Evolutionary conservation across 2,888 invertebrate species (phyloP).

Genomic region (Hirtodrosophila alboralis): DNA sequence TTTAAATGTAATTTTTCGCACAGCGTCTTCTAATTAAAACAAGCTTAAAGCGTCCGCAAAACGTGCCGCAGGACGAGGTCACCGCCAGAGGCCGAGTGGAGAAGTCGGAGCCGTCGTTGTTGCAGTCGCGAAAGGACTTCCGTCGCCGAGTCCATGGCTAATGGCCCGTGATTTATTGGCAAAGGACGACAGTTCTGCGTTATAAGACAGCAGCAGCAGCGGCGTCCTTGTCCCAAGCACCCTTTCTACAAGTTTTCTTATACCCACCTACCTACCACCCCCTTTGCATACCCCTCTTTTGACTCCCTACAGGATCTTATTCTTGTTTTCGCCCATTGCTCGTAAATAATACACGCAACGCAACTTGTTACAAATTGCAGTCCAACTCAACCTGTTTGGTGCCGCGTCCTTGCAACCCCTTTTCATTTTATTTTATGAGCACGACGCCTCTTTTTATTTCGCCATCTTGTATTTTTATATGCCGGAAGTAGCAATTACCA

Average conservation of each 20-base stretch:
- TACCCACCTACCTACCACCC: background rate
- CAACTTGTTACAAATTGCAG: slow-evolving; percentile 74
- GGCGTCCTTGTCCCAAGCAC: slow-evolving; percentile 57
- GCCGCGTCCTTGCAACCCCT: background rate
- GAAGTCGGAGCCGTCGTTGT: background rate
- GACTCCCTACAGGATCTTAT: too few species aligned
- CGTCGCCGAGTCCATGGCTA: slow-evolving; percentile 63
- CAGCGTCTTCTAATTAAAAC: slow-evolving; percentile 80
- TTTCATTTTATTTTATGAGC: slow-evolving; percentile 13
- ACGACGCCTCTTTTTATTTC: slow-evolving; percentile 42
- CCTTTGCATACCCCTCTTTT: background rate
- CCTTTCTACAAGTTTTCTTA: slow-evolving; percentile 11
- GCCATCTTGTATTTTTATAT: slow-evolving; percentile 51
- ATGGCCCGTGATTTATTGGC: slow-evolving; percentile 79
- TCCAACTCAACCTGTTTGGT: slow-evolving; percentile 62
- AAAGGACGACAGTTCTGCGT: slow-evolving; percentile 63
- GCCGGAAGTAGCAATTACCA: slow-evolving; percentile 70
- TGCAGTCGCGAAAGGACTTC: slow-evolving; percentile 30
- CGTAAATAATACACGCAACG: slow-evolving; percentile 77
- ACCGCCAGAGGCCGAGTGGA: slow-evolving; percentile 14
- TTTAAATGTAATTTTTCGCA: slow-evolving; percentile 78
- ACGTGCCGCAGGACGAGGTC: slow-evolving; percentile 63
- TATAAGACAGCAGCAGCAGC: slow-evolving; percentile 36
- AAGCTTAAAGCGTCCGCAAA: slow-evolving; percentile 74
- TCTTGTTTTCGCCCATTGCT: slow-evolving; percentile 21